These are phyloP conservation scores for Resseliella maxima DNA, from an alignment of 2,888 invertebrate species.

Conservation along the genomic window DNA sequence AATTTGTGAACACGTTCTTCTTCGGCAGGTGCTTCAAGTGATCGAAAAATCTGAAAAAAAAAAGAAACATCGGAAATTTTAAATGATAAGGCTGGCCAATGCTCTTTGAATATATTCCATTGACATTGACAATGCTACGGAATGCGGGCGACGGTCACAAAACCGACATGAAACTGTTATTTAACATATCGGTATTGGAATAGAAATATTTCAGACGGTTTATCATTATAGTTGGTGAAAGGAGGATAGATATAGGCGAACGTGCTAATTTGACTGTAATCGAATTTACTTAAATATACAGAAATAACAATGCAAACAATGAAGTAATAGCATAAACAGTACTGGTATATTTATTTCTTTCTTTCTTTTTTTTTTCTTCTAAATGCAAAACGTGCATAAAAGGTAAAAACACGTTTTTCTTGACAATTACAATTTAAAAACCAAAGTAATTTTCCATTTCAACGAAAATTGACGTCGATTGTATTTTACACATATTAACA, in stretches of 20 bases:
- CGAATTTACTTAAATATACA: slow-evolving; percentile 26
- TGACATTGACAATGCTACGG: slow-evolving; percentile 12
- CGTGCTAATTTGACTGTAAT: slow-evolving; percentile 37
- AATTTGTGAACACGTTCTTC: slow-evolving; percentile 74
- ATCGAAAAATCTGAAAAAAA: slow-evolving; percentile 77
- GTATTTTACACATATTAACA: slow-evolving; percentile 29
- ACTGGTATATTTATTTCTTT: no score
- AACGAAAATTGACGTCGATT: neutral
- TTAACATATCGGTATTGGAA: neutral
- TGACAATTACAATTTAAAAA: neutral
- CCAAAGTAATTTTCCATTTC: slow-evolving; percentile 14
- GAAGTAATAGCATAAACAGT: slow-evolving; percentile 17
- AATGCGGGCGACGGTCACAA: neutral
- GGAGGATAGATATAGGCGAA: neutral
- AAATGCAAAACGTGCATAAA: neutral
- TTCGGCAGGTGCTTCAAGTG: slow-evolving; percentile 83
- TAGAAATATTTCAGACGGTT: neutral
- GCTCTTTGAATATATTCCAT: neutral
- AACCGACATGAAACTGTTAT: neutral
- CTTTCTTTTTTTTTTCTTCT: neutral
- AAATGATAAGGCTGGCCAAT: neutral
- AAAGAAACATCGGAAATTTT: neutral
- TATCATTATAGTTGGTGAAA: neutral
- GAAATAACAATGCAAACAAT: slow-evolving; percentile 23
- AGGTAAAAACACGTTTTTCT: neutral